phyloP scores from a whole-genome alignment of 35 echinoderm and acorn worm species.

The Apostichopus japonicus region DNA sequence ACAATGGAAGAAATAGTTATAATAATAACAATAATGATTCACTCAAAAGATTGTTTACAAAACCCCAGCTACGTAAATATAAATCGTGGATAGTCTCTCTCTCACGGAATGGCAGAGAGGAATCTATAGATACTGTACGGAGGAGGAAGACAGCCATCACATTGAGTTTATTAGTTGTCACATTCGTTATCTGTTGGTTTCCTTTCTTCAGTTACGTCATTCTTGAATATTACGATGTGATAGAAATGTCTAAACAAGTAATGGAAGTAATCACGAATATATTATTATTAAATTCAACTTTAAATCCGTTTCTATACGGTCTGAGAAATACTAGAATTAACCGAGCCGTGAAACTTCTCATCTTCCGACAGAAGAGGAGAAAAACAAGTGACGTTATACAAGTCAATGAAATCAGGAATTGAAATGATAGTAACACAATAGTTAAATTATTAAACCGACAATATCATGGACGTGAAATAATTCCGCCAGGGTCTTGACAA shows the following conservation, averaged over 20 bases:
- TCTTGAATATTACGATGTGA: slow-evolving; percentile 27
- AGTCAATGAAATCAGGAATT: background rate
- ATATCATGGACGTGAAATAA: too few species aligned
- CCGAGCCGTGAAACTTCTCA: background rate
- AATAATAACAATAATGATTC: background rate
- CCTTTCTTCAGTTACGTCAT: slow-evolving; percentile 44
- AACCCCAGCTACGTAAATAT: background rate
- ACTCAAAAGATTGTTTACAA: background rate
- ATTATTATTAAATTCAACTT: slow-evolving; percentile 15
- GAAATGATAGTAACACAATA: too few species aligned
- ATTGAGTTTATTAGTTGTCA: background rate
- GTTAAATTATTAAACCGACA: too few species aligned
- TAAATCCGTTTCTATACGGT: slow-evolving; percentile 48
- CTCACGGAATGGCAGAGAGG: background rate
- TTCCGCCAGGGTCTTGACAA: too few species aligned
- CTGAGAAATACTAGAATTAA: slow-evolving; percentile 21
- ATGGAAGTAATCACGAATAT: slow-evolving; percentile 22
- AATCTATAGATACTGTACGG: background rate
- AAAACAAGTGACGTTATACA: background rate
- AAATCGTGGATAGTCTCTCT: slow-evolving; percentile 1
- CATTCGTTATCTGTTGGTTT: slow-evolving; percentile 43
- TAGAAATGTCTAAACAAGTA: background rate
- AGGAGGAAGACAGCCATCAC: slow-evolving; percentile 39
- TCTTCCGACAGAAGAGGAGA: background rate
- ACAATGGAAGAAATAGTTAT: background rate